These are phyloP conservation scores for Eucera pruinosa DNA, from an alignment of 2,888 invertebrate genomes.

Conservation along the genomic window DNA sequence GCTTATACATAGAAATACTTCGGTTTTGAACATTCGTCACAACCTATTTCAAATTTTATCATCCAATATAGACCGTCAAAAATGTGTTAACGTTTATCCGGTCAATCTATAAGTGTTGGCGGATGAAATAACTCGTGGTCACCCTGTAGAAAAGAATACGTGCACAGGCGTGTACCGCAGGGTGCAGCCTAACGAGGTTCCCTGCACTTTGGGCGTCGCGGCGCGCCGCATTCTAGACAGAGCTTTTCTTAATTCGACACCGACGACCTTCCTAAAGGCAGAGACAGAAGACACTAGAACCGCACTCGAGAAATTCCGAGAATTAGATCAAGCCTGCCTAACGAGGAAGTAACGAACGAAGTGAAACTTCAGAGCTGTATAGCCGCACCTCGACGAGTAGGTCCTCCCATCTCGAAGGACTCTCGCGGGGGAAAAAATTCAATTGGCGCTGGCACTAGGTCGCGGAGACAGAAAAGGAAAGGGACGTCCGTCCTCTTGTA, in stretches of 20 bases:
- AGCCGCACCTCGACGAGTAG: slow-evolving; percentile 15
- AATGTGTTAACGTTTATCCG: too few relatives aligned
- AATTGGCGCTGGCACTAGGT: slow-evolving; percentile 35
- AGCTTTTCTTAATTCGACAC: slow-evolving; percentile 39
- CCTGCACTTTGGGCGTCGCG: slow-evolving; percentile 4
- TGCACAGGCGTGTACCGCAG: neutral
- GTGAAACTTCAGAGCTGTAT: slow-evolving; percentile 48
- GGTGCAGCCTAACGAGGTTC: slow-evolving; percentile 6
- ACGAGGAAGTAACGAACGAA: slow-evolving; percentile 59
- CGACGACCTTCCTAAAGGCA: neutral
- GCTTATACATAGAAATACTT: too few relatives aligned
- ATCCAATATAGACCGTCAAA: too few relatives aligned
- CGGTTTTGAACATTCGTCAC: too few relatives aligned
- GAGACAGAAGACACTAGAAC: neutral
- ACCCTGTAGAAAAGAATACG: neutral
- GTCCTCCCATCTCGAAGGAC: slow-evolving; percentile 8
- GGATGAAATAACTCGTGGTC: too few relatives aligned
- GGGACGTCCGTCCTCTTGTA: neutral
- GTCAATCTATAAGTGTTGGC: too few relatives aligned
- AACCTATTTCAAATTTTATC: too few relatives aligned
- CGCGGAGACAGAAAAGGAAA: neutral
- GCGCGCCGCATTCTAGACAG: slow-evolving; percentile 18
- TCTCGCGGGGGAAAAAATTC: slow-evolving; percentile 21
- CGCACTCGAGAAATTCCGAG: slow-evolving; percentile 31
- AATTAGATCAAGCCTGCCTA: slow-evolving; percentile 59